These are phyloP conservation scores for Antennarius maculatus DNA, from an alignment of 2,797 vertebrate genomes.

Conservation along the genomic window DNA sequence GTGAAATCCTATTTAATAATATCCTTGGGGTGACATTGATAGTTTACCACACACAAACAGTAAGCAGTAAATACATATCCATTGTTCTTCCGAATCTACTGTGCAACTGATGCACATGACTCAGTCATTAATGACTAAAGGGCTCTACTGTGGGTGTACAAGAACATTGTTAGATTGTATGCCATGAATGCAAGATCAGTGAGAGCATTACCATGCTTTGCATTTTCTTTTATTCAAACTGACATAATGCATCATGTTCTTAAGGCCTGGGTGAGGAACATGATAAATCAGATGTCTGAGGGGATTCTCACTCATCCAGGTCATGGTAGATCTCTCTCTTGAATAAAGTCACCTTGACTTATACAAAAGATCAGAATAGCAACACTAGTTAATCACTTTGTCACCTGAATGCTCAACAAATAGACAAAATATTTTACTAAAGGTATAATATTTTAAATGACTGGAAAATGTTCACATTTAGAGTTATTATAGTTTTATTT, in stretches of 20 bases:
- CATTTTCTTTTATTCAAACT: conserved; percentile 24
- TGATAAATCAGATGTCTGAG: no score
- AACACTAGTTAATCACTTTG: background rate
- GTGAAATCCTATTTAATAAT: conserved; percentile 80
- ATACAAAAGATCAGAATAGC: no score
- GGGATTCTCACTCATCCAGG: no score
- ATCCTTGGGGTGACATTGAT: conserved; percentile 73
- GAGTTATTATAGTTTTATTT: no score
- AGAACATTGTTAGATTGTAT: background rate
- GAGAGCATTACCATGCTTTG: background rate
- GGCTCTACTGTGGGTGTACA: conserved; percentile 29
- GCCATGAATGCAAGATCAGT: conserved; percentile 15
- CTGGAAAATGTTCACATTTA: no score
- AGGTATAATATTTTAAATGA: no score
- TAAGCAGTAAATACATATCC: conserved; percentile 41
- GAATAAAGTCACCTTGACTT: no score
- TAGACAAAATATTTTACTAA: background rate
- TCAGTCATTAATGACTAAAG: conserved; percentile 39
- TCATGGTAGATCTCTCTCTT: background rate
- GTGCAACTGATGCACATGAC: conserved; percentile 27
- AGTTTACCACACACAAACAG: conserved; percentile 25
- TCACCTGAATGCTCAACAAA: conserved; percentile 21
- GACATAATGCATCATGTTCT: background rate
- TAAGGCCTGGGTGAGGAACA: conserved; percentile 2
- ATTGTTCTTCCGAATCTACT: conserved; percentile 45